These are phyloP conservation scores for Leptopilina syphax DNA, from an alignment of 2,888 invertebrate genomes.

Conservation along the genomic window DNA sequence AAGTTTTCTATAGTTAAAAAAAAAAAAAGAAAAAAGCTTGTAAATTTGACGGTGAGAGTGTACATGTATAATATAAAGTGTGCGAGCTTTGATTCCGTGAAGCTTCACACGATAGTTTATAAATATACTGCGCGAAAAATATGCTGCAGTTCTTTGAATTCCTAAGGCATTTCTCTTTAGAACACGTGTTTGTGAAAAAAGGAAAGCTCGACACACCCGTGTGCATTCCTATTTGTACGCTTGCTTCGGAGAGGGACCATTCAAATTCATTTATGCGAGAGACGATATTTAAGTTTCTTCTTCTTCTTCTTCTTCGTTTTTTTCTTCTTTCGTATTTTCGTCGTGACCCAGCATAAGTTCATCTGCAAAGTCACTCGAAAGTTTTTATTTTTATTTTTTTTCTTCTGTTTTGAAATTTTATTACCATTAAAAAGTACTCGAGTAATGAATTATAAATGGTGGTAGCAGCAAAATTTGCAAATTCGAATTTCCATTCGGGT, in stretches of 20 bases:
- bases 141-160: slow-evolving; percentile 24
- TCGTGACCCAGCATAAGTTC: slow-evolving; percentile 20
- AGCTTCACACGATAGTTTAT: slow-evolving; percentile 5
- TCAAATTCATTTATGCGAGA: slow-evolving; percentile 30
- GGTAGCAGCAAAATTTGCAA: no score
- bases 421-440: no score
- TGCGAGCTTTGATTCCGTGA: slow-evolving; percentile 1
- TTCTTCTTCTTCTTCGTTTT: background rate
- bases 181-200: slow-evolving; percentile 28
- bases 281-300: slow-evolving; percentile 12
- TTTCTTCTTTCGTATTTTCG: slow-evolving; percentile 6
- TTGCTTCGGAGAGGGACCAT: slow-evolving; percentile 11
- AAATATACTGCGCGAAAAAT: slow-evolving; percentile 13
- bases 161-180: slow-evolving; percentile 17
- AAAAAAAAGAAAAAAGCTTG: background rate
- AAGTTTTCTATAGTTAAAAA: no score
- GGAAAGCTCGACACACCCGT: slow-evolving; percentile 28
- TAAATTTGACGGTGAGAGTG: background rate
- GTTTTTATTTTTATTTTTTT: no score
- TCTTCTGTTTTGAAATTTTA: no score
- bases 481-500: no score
- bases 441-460: no score
- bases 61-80: background rate
- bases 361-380: background rate
- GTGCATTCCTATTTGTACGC: slow-evolving; percentile 22